phyloP scores from a whole-genome alignment of 1,140 invertebrate genomes.

The Pentalonia nigronervosa region DNA sequence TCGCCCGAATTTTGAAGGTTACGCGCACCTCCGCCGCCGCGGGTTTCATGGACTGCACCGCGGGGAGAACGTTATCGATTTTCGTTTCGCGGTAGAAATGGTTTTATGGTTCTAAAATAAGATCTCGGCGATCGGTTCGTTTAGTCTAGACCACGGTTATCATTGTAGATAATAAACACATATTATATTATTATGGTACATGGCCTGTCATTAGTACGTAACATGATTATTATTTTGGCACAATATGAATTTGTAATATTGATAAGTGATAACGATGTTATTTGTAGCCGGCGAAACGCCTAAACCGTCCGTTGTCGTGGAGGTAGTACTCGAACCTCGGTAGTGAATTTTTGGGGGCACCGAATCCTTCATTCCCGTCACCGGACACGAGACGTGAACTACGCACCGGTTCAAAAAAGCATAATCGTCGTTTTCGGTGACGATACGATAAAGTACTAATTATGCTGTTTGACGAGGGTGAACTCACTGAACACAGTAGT shows the following conservation, averaged over 20 bases:
- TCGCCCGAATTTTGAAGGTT: constrained; percentile 23
- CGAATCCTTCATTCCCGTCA: background rate
- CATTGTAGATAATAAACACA: background rate
- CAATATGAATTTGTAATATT: background rate
- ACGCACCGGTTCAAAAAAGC: background rate
- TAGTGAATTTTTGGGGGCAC: background rate
- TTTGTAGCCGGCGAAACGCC: background rate
- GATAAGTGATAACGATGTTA: background rate
- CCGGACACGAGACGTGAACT: background rate
- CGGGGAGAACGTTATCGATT: background rate
- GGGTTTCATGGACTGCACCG: background rate
- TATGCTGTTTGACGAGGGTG: background rate
- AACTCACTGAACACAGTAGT: background rate
- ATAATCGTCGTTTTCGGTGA: too few relatives aligned
- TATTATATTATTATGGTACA: background rate
- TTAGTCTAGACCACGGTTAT: background rate
- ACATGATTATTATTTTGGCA: background rate
- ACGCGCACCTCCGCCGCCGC: background rate
- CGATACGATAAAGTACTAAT: too few relatives aligned
- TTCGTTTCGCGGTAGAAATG: background rate
- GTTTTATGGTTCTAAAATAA: background rate
- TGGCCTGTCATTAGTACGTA: background rate
- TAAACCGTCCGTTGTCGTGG: background rate
- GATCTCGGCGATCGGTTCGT: background rate
- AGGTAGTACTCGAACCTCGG: background rate